phyloP scores from a whole-genome alignment of 1,140 invertebrate species.

The Cyclina sinensis region DNA sequence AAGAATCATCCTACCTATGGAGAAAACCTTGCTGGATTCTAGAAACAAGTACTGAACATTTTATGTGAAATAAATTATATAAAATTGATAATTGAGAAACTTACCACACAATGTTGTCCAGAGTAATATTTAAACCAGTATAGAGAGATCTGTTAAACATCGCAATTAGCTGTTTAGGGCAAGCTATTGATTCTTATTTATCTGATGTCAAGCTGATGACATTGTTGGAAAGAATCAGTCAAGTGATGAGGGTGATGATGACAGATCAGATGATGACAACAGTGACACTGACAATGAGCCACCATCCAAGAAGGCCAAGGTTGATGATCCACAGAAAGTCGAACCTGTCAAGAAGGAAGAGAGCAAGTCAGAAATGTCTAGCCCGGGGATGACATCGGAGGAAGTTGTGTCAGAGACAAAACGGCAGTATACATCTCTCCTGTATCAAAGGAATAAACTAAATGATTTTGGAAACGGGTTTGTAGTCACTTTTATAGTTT shows the following conservation, averaged over 20 bases:
- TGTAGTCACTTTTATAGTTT: too few relatives aligned
- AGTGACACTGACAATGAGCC: slow-evolving; percentile 1
- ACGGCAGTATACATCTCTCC: not conserved
- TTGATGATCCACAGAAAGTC: not conserved
- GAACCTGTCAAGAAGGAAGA: not conserved
- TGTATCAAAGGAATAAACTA: too few relatives aligned
- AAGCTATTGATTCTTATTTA: not conserved
- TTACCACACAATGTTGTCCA: too few relatives aligned
- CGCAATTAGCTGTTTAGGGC: too few relatives aligned
- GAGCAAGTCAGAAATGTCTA: slow-evolving; percentile 12
- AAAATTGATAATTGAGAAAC: too few relatives aligned
- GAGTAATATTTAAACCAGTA: too few relatives aligned
- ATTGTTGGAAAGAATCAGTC: slow-evolving; percentile 62
- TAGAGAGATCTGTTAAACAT: too few relatives aligned
- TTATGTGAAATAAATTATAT: too few relatives aligned
- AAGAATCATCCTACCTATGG: too few relatives aligned
- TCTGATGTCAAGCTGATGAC: slow-evolving; percentile 42
- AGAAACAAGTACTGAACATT: too few relatives aligned
- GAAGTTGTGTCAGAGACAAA: slow-evolving; percentile 47
- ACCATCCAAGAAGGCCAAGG: slow-evolving; percentile 9
- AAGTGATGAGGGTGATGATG: slow-evolving; percentile 46
- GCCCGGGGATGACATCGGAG: slow-evolving; percentile 35
- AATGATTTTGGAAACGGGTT: too few relatives aligned
- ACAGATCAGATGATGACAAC: not conserved
- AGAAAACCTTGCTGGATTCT: too few relatives aligned